These are phyloP conservation scores for Neolamprologus variostigma DNA, from an alignment of 2,113 vertebrate species.

Conservation along the genomic window DNA sequence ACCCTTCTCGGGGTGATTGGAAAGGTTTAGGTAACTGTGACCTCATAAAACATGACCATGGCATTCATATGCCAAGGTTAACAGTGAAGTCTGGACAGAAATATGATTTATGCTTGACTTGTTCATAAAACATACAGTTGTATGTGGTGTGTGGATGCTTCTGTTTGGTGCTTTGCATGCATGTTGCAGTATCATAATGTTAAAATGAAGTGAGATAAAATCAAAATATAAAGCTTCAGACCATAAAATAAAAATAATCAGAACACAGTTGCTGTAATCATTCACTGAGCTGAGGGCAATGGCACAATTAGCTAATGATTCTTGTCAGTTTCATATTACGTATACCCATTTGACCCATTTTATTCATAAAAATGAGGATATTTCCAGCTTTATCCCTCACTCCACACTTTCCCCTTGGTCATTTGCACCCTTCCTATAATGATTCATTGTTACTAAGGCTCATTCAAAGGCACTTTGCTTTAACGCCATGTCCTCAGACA, in stretches of 20 bases:
- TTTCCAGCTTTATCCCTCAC: neutral
- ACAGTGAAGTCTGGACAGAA: neutral
- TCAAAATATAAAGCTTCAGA: neutral
- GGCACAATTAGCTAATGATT: neutral
- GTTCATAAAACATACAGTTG: neutral
- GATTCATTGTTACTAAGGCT: neutral
- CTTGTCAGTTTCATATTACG: neutral
- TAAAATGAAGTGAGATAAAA: neutral
- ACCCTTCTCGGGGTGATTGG: neutral
- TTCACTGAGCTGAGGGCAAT: neutral
- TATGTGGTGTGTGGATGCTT: neutral
- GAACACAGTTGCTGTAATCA: neutral
- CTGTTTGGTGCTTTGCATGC: neutral
- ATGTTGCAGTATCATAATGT: rapidly evolving
- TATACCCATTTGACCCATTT: neutral
- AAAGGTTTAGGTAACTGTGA: neutral
- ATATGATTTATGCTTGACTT: neutral
- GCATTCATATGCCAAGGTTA: neutral
- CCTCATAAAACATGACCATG: neutral
- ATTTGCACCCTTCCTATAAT: neutral
- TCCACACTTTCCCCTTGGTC: neutral
- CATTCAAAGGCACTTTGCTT: slow-evolving; percentile 47
- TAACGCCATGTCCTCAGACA: slow-evolving; percentile 81
- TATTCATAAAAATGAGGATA: neutral
- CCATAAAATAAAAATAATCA: neutral